Evolutionary conservation across 1,140 invertebrate species (phyloP), one percentile per base, ranked within the genome.

Genomic region (Hyles vespertilio): DNA sequence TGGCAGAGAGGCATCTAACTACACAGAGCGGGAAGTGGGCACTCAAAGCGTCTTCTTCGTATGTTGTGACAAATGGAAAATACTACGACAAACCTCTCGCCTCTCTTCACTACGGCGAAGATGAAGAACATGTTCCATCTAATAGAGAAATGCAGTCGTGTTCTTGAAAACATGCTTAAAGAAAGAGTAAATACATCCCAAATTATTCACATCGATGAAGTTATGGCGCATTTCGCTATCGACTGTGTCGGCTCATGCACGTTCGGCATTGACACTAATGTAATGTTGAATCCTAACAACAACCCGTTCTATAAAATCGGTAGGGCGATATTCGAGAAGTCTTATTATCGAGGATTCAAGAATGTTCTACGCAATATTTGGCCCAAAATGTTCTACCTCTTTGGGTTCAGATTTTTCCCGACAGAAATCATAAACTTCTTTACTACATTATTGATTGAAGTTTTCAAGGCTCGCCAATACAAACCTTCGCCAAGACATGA

Each of bases 61-160:
- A 3, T 10, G 52, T 9, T 43, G 58, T 3, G 58, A 59, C 44
- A 46, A 54, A 7, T 59, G 58, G 58, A 59, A 48, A 32, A 33
- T 59, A 5, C 5, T 59, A 5, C 22, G 58, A 7, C 58, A 59
- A 59, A 53, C 32, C 11, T 59, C 7, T 47, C 43, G 6, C 58
- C 58, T 36, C 22, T 59, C 3, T 59, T 53, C 32, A 53, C 58
- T 36, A 40, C 51, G 10, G 43, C 51, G 5, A 59, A 59, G 52
- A 58, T 58, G 57, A 58, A 40, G 22, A 58, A 58, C 4, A 58
- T 58, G 57, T 58, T 58, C 46, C 40, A 22, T 10, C 44, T 58
- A 32, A 58, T 58, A 10, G 50, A 58, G 43, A 44, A 58, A 6
- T 58, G 57, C 32, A 7, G 43, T 3, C 43, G 10, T 6, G 51